A percentile compares a stretch with the other conserved stretches of the same genome.
Conservation (phyloP, 64 coral and sea anemone species). For the Montipora cactus region DNA sequence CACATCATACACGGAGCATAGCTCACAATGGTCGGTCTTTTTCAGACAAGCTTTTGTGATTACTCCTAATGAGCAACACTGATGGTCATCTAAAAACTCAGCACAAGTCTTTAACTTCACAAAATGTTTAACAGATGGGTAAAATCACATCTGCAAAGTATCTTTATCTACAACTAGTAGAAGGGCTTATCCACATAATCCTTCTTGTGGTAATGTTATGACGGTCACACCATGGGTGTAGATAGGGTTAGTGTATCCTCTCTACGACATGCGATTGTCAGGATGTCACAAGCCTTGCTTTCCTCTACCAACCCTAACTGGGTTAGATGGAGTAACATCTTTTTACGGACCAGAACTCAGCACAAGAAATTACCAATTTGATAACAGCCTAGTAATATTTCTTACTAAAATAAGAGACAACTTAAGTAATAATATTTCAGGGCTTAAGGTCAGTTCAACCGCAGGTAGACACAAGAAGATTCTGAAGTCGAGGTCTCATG, state of each 20-base stretch:
- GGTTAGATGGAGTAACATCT: background rate
- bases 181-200: too few species aligned
- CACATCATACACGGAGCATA: too few species aligned
- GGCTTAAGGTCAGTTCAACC: background rate
- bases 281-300: background rate
- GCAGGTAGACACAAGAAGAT: background rate
- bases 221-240: background rate
- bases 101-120: too few species aligned
- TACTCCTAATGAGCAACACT: too few species aligned
- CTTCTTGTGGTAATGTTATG: too few species aligned
- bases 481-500: background rate
- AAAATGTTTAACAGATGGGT: too few species aligned
- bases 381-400: background rate
- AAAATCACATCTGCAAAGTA: background rate
- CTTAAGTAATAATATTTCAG: conserved; percentile 7
- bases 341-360: background rate
- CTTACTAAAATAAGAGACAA: conserved; percentile 4
- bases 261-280: background rate
- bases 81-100: too few species aligned
- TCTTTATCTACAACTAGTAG: too few species aligned
- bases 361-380: conserved; percentile 3
- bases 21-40: too few species aligned
- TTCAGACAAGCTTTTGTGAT: too few species aligned
- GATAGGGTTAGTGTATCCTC: background rate
- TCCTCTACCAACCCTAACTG: background rate